Percentiles rank a stretch among this genome's conserved stretches.
These are phyloP conservation scores for Helostoma temminkii DNA, from an alignment of 2,797 vertebrate species.

Conservation along the genomic window DNA sequence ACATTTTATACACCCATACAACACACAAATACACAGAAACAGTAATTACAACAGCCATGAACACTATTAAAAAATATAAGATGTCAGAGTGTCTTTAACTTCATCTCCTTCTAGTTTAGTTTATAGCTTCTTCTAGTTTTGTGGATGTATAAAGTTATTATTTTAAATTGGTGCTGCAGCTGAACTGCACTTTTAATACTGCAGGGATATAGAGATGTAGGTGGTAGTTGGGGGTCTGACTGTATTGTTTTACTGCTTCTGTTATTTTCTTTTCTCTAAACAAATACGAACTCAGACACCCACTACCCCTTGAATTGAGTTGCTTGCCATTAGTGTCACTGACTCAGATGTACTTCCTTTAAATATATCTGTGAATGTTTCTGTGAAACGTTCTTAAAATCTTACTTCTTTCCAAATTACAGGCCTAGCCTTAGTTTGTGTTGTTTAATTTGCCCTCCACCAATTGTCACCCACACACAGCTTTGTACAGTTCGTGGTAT, in stretches of 20 bases:
- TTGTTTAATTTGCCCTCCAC: constrained; percentile 4
- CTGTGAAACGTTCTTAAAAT: constrained; percentile 26
- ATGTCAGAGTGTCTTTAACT: no score
- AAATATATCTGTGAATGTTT: constrained; percentile 18
- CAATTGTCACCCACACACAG: constrained; percentile 14
- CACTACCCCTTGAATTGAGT: constrained; percentile 12
- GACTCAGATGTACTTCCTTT: constrained; percentile 29
- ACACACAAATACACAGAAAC: no score
- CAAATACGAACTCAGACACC: background rate
- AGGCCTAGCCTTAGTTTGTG: constrained; percentile 14
- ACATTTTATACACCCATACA: no score
- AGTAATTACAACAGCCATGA: no score
- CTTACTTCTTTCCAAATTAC: constrained; percentile 30
- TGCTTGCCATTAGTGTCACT: constrained; percentile 5
- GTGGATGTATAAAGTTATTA: background rate
- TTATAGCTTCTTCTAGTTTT: background rate
- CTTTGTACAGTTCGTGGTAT: constrained; percentile 26
- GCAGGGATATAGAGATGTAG: constrained; percentile 7
- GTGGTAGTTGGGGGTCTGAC: background rate
- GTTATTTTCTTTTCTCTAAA: constrained; percentile 12
- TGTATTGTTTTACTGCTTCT: background rate
- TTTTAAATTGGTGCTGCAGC: background rate
- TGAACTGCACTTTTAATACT: constrained; percentile 6
- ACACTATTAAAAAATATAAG: no score
- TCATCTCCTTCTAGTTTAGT: background rate